Base-by-base conservation (phyloP, 2,888 invertebrate genomes). In the Acanthopleura granulata region DNA sequence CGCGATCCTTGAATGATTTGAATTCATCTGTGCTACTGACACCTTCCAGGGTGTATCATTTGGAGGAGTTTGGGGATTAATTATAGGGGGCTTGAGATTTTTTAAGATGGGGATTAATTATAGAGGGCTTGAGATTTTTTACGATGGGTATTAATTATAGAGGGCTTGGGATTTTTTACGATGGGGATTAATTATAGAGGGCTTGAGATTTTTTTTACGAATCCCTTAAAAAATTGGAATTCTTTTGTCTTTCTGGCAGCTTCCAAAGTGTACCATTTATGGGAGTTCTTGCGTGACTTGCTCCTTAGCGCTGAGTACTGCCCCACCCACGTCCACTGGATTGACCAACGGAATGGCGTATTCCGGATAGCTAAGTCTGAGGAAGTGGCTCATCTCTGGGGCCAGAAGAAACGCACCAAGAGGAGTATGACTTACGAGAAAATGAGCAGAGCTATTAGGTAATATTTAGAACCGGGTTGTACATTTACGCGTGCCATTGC, bases 361-460 rank as follows among this genome's bases (percentile, higher is more conserved):
- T 97, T 97, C 91, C 94, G 96, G 82, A 96, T 97, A 85, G 95
- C 96, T 16, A 94, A 95, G 85, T 95, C 95, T 72, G 95, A 95
- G 84, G 94, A 94, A 87, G 95, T 97, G 6, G 96, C 97, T 0
- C 93, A 94, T 85, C 92, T 96, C 70, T 97, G 97, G 97, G 96
- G 96, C 4, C 93, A 93, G 78, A 92, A 95, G 89, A 96, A 96
- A 89, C 94, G 95, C 89, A 97, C 97, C 88, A 93, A 94, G 75
- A 82, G 83, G 73, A 94, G 94, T 88, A 97, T 97, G 97, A 96
- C 95, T 62, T 97, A 96, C 88, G 97, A 97, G 90, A 97, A 97
- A 91, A 93, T 97, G 86, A 96, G 96, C 90, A 91, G 97, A 79
- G 97, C 97, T 22, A 95, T 97, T 94, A 93, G 95, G 94, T 94